Evolutionary conservation across 2,797 vertebrate species (phyloP).

Genomic region (Oreortyx pictus): DNA sequence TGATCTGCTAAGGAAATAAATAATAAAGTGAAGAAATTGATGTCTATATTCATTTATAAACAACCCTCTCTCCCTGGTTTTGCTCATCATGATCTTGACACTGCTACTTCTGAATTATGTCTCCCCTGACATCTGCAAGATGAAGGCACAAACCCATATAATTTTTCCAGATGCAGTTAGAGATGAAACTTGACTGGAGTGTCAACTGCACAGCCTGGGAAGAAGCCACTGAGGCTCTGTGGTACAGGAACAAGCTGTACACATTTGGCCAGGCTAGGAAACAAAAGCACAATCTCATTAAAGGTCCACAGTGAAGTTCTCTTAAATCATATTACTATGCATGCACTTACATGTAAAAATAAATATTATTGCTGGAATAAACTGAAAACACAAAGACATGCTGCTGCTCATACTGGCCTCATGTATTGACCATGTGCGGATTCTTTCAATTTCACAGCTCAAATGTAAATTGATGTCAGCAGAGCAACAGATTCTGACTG

Average conservation of each 20-base stretch:
- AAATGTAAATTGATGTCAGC: neutral
- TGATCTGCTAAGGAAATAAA: conserved; percentile 37
- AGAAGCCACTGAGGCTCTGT: neutral
- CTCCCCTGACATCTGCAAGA: neutral
- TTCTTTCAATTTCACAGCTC: neutral
- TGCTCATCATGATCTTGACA: neutral
- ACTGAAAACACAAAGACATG: neutral
- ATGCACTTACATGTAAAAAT: neutral
- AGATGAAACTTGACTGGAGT: neutral
- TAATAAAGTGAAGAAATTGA: neutral
- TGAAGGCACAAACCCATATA: neutral
- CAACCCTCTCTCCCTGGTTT: neutral
- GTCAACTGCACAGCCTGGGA: neutral
- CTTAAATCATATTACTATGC: neutral
- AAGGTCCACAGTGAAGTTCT: neutral
- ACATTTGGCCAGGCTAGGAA: neutral
- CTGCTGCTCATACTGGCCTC: neutral
- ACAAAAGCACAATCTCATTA: neutral
- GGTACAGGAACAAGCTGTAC: neutral
- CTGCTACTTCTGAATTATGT: neutral
- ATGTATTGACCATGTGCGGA: neutral
- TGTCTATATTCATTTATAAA: neutral
- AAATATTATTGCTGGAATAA: neutral
- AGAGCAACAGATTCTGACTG: neutral
- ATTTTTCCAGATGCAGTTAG: neutral